Evolutionary conservation across 2,888 invertebrate genomes (phyloP), one percentile per base, ranked within the genome.

Genomic region (Sinhomidia bicolor): DNA sequence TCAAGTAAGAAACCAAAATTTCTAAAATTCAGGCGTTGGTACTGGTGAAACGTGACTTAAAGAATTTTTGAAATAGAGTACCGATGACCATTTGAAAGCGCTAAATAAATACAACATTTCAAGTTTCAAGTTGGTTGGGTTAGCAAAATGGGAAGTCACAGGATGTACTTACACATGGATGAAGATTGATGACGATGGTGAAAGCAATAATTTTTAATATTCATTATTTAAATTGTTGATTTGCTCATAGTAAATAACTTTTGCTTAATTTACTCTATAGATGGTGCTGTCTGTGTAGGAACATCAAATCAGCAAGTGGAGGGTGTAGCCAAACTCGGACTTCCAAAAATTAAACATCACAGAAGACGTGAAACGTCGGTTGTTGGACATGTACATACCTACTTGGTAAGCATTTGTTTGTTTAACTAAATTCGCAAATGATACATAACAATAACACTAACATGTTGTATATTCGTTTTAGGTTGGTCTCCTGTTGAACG

Each of bases 21-120:
- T 29, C 29, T 12, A 62, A 62, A 29, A 62, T n/a, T 20, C 60
- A 12, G 14, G 10, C 32, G 57, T 32, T 57, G 7, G n/a, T n/a
- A n/a, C 32, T 3, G 44, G 1, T 44, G 44, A 9, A 44, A 44
- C 12, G 44, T 44, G 9, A 6, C 12, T 54, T 17, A 17, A 17
- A 54, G 17, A n/a, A 1, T 89, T 79, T 76, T 81, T 81, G 9
- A 26, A 82, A 84, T 79, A 17, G 90, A 87, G 96, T 88, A 94
- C 96, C 91, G 97, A 98, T 83, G 95, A 97, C 93, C 95, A 96
- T 93, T 95, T 99, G 93, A 99, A 99, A 95, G 98, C 99, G 71
- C 98, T 99, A 0, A 98, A 99, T 94, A 99, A 99, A 94, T 98
- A 97, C 94, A 96, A 98, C 92, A 98, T 99, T 93, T 98, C 98